These are phyloP conservation scores for Rhagonycha fulva DNA, from an alignment of 2,888 invertebrate genomes.

Conservation along the genomic window DNA sequence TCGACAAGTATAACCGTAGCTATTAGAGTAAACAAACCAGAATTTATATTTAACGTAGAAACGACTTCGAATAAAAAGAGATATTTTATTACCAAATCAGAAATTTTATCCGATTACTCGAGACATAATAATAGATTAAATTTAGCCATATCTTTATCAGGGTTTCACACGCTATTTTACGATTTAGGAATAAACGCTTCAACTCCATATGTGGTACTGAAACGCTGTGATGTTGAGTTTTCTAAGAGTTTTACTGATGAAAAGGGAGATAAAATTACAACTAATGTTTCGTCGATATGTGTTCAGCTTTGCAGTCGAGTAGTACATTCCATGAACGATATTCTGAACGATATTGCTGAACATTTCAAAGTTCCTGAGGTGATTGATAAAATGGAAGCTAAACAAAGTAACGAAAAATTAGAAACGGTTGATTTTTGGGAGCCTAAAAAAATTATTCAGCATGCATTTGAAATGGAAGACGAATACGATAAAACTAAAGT, in stretches of 20 bases:
- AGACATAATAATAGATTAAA: slow-evolving; percentile 67
- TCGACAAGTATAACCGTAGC: slow-evolving; percentile 66
- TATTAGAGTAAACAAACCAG: slow-evolving; percentile 75
- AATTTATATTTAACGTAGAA: slow-evolving; percentile 75
- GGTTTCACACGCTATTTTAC: slow-evolving; percentile 59
- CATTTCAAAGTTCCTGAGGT: slow-evolving; percentile 53
- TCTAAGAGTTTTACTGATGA: slow-evolving; percentile 66
- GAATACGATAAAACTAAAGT: slow-evolving; percentile 27
- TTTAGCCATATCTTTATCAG: slow-evolving; percentile 65
- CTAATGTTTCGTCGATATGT: slow-evolving; percentile 70
- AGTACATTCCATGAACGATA: slow-evolving; percentile 70
- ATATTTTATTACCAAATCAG: slow-evolving; percentile 66
- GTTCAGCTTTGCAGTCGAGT: slow-evolving; percentile 74
- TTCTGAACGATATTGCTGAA: slow-evolving; percentile 52
- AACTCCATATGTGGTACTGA: slow-evolving; percentile 64
- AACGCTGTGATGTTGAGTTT: slow-evolving; percentile 73
- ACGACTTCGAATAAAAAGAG: slow-evolving; percentile 60
- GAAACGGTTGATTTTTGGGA: slow-evolving; percentile 69
- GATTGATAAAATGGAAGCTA: slow-evolving; percentile 22
- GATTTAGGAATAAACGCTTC: slow-evolving; percentile 47
- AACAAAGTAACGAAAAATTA: slow-evolving; percentile 2
- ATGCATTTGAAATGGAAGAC: slow-evolving; percentile 32
- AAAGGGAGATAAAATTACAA: slow-evolving; percentile 68
- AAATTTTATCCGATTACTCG: slow-evolving; percentile 72
- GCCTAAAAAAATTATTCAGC: slow-evolving; percentile 64